Evolutionary conservation across 2,888 invertebrate species (phyloP), one percentile per base, ranked within the genome.

Genomic region (Cryptocephalus moraei): DNA sequence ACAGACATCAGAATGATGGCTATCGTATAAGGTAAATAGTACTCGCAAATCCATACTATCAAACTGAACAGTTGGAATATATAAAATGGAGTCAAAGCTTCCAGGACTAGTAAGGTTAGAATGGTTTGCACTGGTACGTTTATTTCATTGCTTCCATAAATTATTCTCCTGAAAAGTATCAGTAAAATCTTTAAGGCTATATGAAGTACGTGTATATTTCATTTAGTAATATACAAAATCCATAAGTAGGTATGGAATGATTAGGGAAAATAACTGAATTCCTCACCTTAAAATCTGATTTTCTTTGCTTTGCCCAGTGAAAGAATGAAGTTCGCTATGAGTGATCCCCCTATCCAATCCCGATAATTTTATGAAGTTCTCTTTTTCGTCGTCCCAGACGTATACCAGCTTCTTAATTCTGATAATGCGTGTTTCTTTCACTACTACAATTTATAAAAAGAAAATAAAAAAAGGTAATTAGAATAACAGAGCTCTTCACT

Each of bases 1-100:
- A 82, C 77, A 0, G 91, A 88, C 84, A 92, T 91, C 1, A 84
- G 61, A 14, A 91, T 74, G 45, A 95, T 91, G 39, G 90, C 91
- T 12, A 84, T 74, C 14, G 92, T 90, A 68, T 93, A 95, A 65
- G 88, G 90, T 59, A 85, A 82, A 64, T 95, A 95, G 44, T 85
- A 78, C 64, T 95, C 94, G 1, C 83, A 77, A 43, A 89, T 77
- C 95, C 95, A 95, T 42, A 95, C 79, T 9, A 81, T 77, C 52
- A 91, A 84, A 38, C 92, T 92, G 73, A 92, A 91, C 53, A 93
- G 68, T 80, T 95, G 94, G 75, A 95, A 95, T 64, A 94, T 84
- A 73, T 94, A 95, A 74, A 94, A 95, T 6, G 95, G 94, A 66
- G 93, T 92, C 59, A 94, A 79, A n/a, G 87, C 84, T 69, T 92